Conservation (phyloP, 2,888 invertebrate species). For the Onchidella celtica region DNA sequence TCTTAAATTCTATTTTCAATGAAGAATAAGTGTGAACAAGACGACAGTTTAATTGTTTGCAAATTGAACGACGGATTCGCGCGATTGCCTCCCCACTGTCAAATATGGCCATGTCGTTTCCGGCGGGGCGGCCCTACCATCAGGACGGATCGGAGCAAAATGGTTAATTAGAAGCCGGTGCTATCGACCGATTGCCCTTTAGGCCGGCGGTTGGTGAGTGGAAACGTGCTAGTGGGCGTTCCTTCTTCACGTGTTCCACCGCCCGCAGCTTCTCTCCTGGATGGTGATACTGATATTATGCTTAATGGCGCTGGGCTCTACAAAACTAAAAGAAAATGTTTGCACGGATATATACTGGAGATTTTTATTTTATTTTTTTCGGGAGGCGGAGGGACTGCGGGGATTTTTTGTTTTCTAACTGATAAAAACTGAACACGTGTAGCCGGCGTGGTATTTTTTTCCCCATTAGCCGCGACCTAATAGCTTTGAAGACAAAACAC, state of each 20-base stretch:
- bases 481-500: too few species aligned
- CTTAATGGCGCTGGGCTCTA: neutral
- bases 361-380: neutral
- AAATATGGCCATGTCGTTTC: neutral
- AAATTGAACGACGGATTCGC: neutral
- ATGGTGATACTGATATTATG: neutral
- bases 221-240: neutral
- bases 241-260: neutral
- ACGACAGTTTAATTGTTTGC: neutral
- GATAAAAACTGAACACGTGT: too few species aligned
- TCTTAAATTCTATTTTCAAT: too few species aligned
- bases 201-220: neutral
- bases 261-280: neutral
- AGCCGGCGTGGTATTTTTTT: too few species aligned
- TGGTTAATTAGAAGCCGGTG: constrained; percentile 28
- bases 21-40: too few species aligned
- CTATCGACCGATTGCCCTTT: constrained; percentile 7
- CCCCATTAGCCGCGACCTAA: too few species aligned
- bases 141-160: too few species aligned
- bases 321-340: neutral
- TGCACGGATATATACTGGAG: neutral
- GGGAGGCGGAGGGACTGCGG: too few species aligned
- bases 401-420: too few species aligned
- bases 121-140: neutral
- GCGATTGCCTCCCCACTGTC: neutral